Evolutionary conservation across 2,113 vertebrate genomes (phyloP).

Genomic region (Pterophyllum scalare): DNA sequence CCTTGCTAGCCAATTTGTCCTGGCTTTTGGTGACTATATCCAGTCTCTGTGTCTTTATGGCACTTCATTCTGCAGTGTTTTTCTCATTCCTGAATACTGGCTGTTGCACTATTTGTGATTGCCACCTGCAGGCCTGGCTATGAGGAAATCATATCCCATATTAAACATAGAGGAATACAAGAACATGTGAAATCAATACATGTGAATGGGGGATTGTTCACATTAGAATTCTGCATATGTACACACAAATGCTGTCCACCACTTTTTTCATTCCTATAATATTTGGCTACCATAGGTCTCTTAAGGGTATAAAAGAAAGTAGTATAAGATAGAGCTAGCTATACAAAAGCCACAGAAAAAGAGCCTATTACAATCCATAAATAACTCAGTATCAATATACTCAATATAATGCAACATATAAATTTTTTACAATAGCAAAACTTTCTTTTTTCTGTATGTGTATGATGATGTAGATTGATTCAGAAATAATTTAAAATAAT

Average conservation of each 20-base stretch:
- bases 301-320: neutral
- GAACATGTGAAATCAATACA: neutral
- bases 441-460: too few species aligned
- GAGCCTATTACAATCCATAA: neutral
- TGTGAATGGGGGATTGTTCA: neutral
- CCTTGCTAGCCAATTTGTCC: constrained; percentile 51
- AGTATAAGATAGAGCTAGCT: neutral
- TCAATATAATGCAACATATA: neutral
- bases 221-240: neutral
- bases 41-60: constrained; percentile 63
- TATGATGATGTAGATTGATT: neutral
- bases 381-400: neutral
- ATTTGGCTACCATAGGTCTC: neutral
- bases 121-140: constrained; percentile 7
- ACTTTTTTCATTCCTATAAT: neutral
- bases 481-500: neutral
- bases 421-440: neutral
- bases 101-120: constrained; percentile 9
- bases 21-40: constrained; percentile 36
- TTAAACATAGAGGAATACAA: constrained; percentile 8
- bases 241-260: neutral
- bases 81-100: neutral
- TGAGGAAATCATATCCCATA: constrained; percentile 10
- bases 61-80: constrained; percentile 54
- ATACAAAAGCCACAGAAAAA: neutral